Percentiles rank a stretch among this genome's conserved stretches.
Evolutionary conservation across 2,797 vertebrate genomes (phyloP).

Genomic region (Anas bahamensis): DNA sequence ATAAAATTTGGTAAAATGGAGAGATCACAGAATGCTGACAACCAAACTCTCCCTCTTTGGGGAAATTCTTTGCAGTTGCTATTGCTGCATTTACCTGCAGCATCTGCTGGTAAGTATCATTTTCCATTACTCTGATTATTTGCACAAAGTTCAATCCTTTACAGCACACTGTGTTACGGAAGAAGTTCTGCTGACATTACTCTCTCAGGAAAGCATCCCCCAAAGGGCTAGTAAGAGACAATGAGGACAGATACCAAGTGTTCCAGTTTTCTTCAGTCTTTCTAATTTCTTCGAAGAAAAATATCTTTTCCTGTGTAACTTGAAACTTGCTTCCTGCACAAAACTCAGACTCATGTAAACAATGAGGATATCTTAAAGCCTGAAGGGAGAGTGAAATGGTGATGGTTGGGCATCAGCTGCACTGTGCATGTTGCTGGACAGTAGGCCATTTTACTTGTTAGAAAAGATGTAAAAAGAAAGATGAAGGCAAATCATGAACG

Average conservation of each 20-base stretch:
- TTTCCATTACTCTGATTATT: neutral
- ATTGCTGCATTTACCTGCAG: neutral
- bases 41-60: neutral
- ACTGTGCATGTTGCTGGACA: neutral
- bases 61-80: neutral
- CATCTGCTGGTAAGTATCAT: neutral
- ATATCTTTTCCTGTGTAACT: neutral
- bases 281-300: neutral
- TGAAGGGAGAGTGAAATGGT: neutral
- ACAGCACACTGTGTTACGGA: neutral
- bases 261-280: neutral
- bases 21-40: neutral
- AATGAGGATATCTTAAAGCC: neutral
- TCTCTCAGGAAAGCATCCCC: neutral
- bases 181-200: neutral
- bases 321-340: neutral
- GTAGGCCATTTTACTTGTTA: neutral
- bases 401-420: neutral
- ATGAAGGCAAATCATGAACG: neutral
- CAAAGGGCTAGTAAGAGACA: neutral
- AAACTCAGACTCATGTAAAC: neutral
- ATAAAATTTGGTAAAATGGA: neutral
- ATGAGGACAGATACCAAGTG: neutral
- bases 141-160: neutral
- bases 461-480: neutral